Conservation (phyloP, 2,113 vertebrate genomes). For the Poicephalus gulielmi region DNA sequence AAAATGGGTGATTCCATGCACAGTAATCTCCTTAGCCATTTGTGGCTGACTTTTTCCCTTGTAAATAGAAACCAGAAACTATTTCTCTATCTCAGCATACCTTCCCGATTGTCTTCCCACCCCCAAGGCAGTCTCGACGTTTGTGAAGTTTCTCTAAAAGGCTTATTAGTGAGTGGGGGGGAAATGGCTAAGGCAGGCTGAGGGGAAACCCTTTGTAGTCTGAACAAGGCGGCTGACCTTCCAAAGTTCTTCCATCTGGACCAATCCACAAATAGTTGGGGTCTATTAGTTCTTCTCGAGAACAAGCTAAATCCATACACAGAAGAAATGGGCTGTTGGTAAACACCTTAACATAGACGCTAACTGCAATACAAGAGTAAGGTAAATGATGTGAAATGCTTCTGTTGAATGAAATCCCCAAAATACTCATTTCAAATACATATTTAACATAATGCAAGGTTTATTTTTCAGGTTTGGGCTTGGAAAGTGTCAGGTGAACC, state of each 20-base stretch:
- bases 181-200: background rate
- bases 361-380: slow-evolving; percentile 57
- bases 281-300: slow-evolving; percentile 70
- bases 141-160: background rate
- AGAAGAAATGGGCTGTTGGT: slow-evolving; percentile 65
- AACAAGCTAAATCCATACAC: slow-evolving; percentile 70
- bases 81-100: background rate
- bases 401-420: background rate
- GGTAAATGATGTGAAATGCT: background rate
- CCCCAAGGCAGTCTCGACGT: background rate
- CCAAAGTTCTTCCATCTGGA: slow-evolving; percentile 70
- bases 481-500: background rate
- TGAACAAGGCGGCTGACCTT: slow-evolving; percentile 56
- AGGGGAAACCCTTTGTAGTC: background rate
- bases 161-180: background rate
- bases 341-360: slow-evolving; percentile 73
- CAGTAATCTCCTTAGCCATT: background rate
- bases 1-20: background rate
- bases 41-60: background rate
- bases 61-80: background rate
- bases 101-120: background rate
- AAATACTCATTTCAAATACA: background rate
- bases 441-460: too few species aligned
- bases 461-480: background rate
- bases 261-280: slow-evolving; percentile 74